Base-by-base conservation (phyloP, 2,113 vertebrate genomes). In the Boulengeromyrus knoepffleri region DNA sequence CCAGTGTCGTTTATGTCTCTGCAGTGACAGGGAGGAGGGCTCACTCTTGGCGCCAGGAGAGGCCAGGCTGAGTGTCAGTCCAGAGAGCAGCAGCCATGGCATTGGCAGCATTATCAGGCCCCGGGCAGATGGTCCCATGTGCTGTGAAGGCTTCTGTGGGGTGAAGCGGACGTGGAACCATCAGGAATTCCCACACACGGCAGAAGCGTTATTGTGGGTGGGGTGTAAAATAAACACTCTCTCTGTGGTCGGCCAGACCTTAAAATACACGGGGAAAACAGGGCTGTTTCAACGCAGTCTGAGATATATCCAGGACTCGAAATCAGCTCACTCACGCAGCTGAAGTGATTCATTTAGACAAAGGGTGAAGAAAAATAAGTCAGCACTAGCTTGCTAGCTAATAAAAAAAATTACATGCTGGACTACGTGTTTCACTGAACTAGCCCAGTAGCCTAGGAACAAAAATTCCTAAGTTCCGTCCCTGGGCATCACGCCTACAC, bases 1-100 rank as follows among this genome's bases (percentile, higher is more conserved):
- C 97, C 97, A 99, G 0, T 94, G 95, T 93, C 98, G 97, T 90
- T 97, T 99, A 85, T 92, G 90, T 89, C 95, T 90, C 36, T 83
- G 9, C 58, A 93, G 92, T 21, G 52, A 19, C n/a, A 15, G 19
- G 27, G 84, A 86, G 21, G 58, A 49, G 87, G 74, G 17, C 21
- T 31, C 9, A 27, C n/a, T 17, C 36, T 83, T 66, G 77, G 50
- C 21, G 12, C 13, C 66, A 19, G 58, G 85, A 13, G 36, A 2
- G 8, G 50, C 70, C 47, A 92, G 85, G 36, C 45, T 1, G 50
- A 91, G 27, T 39, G 87, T 27, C 19, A 89, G 5, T 2, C 53
- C 66, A 31, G 86, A 66, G 49, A 91, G 27, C 27, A 21, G 86
- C 50, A 88, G 42, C 90, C 92, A 92, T 19, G 90, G 36, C 21